Base-by-base conservation (phyloP, 92 coral and sea anemone species). In the Heliopora coerulea region DNA sequence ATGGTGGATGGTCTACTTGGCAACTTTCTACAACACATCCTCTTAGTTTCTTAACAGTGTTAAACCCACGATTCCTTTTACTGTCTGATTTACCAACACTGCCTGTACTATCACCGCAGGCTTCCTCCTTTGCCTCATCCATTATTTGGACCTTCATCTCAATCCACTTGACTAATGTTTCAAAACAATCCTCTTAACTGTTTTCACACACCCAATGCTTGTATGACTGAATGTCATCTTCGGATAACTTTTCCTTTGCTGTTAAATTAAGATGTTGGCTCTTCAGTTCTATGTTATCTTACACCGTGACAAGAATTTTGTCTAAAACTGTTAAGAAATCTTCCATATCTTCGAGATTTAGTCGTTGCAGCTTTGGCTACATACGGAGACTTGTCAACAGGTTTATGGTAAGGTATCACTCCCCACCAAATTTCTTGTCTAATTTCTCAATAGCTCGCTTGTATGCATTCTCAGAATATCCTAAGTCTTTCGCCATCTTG, bases 161-260 rank as follows among this genome's bases (percentile, higher is more conserved):
- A 6, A 66, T 15, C 75, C 82, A 78, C 15, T 78, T 56, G 1
- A 78, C 65, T 6, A 66, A 39, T 20, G 68, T 3, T 56, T 78
- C 75, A n/a, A 65, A 78, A 25, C 41, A 48, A 66, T 79, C 83
- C 35, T 79, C 68, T 40, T 42, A 19, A 24, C 1, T 24, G 64
- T 79, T 49, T 37, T 79, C 59, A 24, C 24, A 17, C 32, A 79
- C 35, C 83, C 83, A 79, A 42, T 18, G 56, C 37, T 79, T 67
- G 37, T 68, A 79, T 1, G 77, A 42, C 29, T 79, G 77, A 41
- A 79, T 18, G 32, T 79, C 82, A 7, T 78, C 75, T 54, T 78
- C 82, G 0, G 82, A 25, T 5, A 78, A 39, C 50, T 78, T 66
- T 26, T 79, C 77, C 56, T 66, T 66, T 8, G 77, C 76, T 54